Base-by-base conservation (phyloP, 2,113 vertebrate genomes). In the Pseudopodoces humilis region DNA sequence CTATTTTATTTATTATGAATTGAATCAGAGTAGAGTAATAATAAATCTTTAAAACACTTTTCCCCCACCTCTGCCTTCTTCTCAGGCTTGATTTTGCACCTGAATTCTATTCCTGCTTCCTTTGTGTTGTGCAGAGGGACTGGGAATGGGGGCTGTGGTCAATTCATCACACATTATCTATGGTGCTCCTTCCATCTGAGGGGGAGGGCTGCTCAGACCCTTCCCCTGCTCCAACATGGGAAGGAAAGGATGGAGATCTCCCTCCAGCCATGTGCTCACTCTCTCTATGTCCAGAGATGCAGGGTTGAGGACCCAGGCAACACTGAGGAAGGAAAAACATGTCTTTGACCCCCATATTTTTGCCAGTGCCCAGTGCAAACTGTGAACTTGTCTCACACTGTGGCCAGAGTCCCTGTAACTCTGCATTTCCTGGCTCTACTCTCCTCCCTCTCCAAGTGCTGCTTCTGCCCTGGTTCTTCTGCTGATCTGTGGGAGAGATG, bases 341-440 rank as follows among this genome's bases (percentile, higher is more conserved):
- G 8, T 35, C 33, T 75, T 83, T 70, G 20, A 23, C 3, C 10
- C 4, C 7, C 25, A 18, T 46, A 37, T 67, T 53, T 53, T 28
- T 49, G 11, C 11, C 16, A 24, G 28, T n/a, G 9, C 15, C 3
- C 0, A 0, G 28, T 44, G 27, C 13, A 59, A 65, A 21, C 30
- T 52, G 20, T 35, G 39, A 58, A n/a, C 19, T 67, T 74, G 9
- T 58, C 43, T 63, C 52, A 43, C 25, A 8, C n/a, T 47, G 50
- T 43, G 33, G 31, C 25, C 21, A 25, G 56, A 53, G 28, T 50
- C 8, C n/a, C 49, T 9, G 3, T 43, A 65, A 56, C 13, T 67
- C 63, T 63, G 33, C 18, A 64, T 75, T 79, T 88, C 30, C 11
- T 28, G 35, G 9, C 30, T 88, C 20, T n/a, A n/a, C 25, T 27